Base-by-base conservation (phyloP, 92 coral and sea anemone species). In the Galaxea fascicularis region DNA sequence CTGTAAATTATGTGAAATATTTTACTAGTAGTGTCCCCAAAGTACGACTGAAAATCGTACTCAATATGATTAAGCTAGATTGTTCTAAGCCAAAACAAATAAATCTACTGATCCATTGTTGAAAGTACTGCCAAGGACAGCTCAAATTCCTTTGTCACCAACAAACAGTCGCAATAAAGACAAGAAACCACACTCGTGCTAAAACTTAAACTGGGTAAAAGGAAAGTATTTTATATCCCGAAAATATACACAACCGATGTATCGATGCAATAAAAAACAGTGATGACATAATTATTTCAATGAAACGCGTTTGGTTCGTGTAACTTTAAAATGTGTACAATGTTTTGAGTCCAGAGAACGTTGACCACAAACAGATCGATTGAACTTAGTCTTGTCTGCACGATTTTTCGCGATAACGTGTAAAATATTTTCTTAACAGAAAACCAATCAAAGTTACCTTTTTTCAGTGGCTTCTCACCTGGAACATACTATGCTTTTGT, bases 91-190 rank as follows among this genome's bases (percentile, higher is more conserved):
- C 63, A 57, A 57, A 17, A n/a, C 18, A 57, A 57, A 57, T n/a
- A 57, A 57, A 53, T 67, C 10, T 46, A 52, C 22, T 39, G 59
- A 65, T 10, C 53, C 52, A 29, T 52, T 80, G 76, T 67, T 52
- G 76, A 53, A 53, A 28, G 39, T 51, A 9, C 77, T 52, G 8
- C 52, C 68, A 3, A 69, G 51, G 3, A 22, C 65, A 52, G 68
- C 4, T 41, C 41, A 64, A 80, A 80, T 80, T 80, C 85, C 85
- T 51, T 21, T 30, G 77, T 80, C 25, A 44, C 85, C 68, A 68
- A 14, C 66, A 68, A 26, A 17, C 52, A 56, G 29, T 6, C 11
- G 21, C 4, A 49, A 49, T 2, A 10, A 12, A 60, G 16, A 60
- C 6, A 60, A 25, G 25, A 20, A 60, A 60, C 14, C 25, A 10